Percentiles rank a stretch among this genome's conserved stretches.
phyloP scores from a whole-genome alignment of 2,888 invertebrate genomes.

The Geotrupes spiniger region DNA sequence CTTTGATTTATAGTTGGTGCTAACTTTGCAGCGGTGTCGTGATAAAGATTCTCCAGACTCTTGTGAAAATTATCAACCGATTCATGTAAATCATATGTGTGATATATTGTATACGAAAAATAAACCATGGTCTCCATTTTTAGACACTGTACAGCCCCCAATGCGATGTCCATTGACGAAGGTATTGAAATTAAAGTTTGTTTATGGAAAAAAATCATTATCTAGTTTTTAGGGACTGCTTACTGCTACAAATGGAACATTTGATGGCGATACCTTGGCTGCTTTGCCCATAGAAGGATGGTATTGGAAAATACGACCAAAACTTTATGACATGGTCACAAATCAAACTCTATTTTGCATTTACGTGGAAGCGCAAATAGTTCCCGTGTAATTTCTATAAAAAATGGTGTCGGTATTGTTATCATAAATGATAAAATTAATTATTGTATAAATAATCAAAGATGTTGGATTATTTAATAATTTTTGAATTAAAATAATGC shows the following conservation, averaged over 20 bases:
- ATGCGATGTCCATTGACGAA: conserved; percentile 35
- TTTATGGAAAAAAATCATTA: neutral
- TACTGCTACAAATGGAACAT: conserved; percentile 33
- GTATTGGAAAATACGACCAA: conserved; percentile 36
- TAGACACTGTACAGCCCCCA: conserved; percentile 28
- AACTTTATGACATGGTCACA: conserved; percentile 25
- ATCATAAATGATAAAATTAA: too few relatives aligned
- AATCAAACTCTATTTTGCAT: conserved; percentile 28
- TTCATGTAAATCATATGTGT: conserved; percentile 35
- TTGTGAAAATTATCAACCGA: conserved; percentile 37
- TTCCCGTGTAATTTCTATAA: conserved; percentile 26
- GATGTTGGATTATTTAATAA: too few relatives aligned
- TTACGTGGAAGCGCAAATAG: conserved; percentile 33
- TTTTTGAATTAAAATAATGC: too few relatives aligned
- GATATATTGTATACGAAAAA: conserved; percentile 27
- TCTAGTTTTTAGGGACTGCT: conserved; percentile 30
- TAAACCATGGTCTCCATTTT: conserved; percentile 34
- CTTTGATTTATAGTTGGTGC: conserved; percentile 29
- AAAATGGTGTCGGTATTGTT: too few relatives aligned
- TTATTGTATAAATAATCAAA: conserved; percentile 5
- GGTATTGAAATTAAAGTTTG: conserved; percentile 19
- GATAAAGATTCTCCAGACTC: conserved; percentile 36
- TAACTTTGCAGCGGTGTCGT: conserved; percentile 33
- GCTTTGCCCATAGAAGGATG: conserved; percentile 34
- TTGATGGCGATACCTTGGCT: conserved; percentile 34